Evolutionary conservation across 2,113 vertebrate genomes (phyloP).

Genomic region (Nothobranchius furzeri): DNA sequence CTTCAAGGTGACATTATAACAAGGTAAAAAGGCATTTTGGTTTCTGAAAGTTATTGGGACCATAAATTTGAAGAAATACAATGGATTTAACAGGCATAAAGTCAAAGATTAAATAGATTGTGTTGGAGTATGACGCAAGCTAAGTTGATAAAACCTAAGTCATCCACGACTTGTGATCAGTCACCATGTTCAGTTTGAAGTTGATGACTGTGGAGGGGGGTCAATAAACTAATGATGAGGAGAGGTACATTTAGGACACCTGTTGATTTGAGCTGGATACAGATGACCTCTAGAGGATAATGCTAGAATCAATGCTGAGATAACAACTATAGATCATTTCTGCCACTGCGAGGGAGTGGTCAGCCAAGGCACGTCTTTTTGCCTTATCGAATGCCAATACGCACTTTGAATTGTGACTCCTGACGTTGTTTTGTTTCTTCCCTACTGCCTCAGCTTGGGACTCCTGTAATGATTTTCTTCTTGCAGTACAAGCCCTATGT

Average conservation of each 20-base stretch:
- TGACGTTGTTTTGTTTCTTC: slow-evolving; percentile 24
- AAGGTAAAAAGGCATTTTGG: background rate
- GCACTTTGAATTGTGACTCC: slow-evolving; percentile 21
- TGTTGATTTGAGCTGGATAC: slow-evolving; percentile 49
- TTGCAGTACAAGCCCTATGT: slow-evolving; percentile 4
- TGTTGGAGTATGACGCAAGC: slow-evolving; percentile 49
- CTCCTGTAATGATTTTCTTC: slow-evolving; percentile 14
- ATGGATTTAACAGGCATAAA: slow-evolving; percentile 40
- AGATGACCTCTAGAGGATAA: slow-evolving; percentile 62
- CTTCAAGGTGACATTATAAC: slow-evolving; percentile 37
- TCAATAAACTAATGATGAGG: slow-evolving; percentile 39
- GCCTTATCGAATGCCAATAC: slow-evolving; percentile 33
- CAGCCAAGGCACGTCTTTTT: slow-evolving; percentile 25
- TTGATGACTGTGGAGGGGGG: slow-evolving; percentile 41
- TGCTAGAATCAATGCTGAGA: slow-evolving; percentile 66
- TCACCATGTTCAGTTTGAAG: slow-evolving; percentile 61
- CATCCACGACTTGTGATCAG: slow-evolving; percentile 56
- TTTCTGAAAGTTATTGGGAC: slow-evolving; percentile 8
- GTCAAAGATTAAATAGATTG: slow-evolving; percentile 56
- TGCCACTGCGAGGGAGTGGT: slow-evolving; percentile 30
- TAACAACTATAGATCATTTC: slow-evolving; percentile 57
- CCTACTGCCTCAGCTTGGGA: slow-evolving; percentile 6
- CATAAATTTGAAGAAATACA: slow-evolving; percentile 35
- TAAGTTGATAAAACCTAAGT: slow-evolving; percentile 63
- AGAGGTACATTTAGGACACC: slow-evolving; percentile 56